Conservation (phyloP, 2,113 vertebrate species). For the Brienomyrus brachyistius region DNA sequence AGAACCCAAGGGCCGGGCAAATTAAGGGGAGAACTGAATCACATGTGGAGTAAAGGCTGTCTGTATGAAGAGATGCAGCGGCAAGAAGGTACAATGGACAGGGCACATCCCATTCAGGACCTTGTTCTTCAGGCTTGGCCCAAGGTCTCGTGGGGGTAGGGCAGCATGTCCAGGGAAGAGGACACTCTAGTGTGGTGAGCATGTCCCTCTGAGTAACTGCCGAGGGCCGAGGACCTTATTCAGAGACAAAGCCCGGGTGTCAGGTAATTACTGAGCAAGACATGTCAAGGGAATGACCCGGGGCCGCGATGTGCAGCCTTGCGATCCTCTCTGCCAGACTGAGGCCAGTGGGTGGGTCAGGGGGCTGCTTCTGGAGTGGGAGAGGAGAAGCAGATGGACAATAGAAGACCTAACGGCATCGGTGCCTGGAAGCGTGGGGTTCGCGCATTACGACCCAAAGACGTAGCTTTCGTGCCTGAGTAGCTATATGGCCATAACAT, state of each 20-base stretch:
- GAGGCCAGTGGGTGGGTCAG: not conserved
- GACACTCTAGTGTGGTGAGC: slow-evolving; percentile 53
- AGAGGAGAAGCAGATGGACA: not conserved
- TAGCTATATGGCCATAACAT: not conserved
- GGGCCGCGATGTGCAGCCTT: not conserved
- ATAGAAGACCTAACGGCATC: not conserved
- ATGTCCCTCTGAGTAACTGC: slow-evolving; percentile 46
- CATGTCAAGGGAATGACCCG: slow-evolving; percentile 48
- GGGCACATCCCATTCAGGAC: slow-evolving; percentile 57
- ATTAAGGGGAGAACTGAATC: slow-evolving; percentile 60
- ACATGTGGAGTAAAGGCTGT: slow-evolving; percentile 64
- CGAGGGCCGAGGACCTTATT: slow-evolving; percentile 48
- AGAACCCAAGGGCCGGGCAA: slow-evolving; percentile 60
- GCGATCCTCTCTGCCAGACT: not conserved
- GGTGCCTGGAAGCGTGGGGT: not conserved
- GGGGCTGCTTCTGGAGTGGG: not conserved
- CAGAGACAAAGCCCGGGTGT: slow-evolving; percentile 45
- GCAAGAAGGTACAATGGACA: slow-evolving; percentile 51
- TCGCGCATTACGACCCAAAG: not conserved
- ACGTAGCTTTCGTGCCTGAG: not conserved
- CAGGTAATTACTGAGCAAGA: slow-evolving; percentile 59
- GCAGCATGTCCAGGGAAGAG: slow-evolving; percentile 53
- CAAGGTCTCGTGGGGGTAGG: slow-evolving; percentile 47
- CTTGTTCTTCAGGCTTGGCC: slow-evolving; percentile 52
- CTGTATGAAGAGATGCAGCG: slow-evolving; percentile 62